These are phyloP conservation scores for Villa cingulata DNA, from an alignment of 2,888 invertebrate genomes.

Conservation along the genomic window DNA sequence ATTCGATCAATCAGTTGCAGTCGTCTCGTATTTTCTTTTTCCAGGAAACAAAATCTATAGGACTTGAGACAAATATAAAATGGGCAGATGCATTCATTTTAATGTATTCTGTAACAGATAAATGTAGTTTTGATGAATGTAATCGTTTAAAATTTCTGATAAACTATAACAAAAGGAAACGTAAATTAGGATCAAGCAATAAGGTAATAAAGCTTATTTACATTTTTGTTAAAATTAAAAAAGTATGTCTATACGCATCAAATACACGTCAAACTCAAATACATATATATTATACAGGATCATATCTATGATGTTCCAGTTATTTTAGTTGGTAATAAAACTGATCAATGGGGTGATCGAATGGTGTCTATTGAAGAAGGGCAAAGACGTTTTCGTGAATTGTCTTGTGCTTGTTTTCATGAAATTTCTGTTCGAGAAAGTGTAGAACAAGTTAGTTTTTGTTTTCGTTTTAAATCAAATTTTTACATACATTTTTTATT, in stretches of 20 bases:
- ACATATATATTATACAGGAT: too few species aligned
- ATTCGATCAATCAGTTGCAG: too few species aligned
- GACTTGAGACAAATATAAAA: slow-evolving; percentile 63
- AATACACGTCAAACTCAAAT: too few species aligned
- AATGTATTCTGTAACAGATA: slow-evolving; percentile 78
- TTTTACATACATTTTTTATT: neutral
- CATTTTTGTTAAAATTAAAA: too few species aligned
- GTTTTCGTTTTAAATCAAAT: neutral
- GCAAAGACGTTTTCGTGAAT: slow-evolving; percentile 57
- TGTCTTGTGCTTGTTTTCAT: slow-evolving; percentile 70
- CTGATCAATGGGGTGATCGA: slow-evolving; percentile 61
- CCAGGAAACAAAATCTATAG: slow-evolving; percentile 53
- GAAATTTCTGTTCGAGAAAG: slow-evolving; percentile 76
- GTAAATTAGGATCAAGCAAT: slow-evolving; percentile 46
- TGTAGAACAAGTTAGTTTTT: slow-evolving; percentile 54
- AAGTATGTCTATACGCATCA: too few species aligned
- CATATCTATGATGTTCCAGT: slow-evolving; percentile 55
- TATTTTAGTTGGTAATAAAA: slow-evolving; percentile 69
- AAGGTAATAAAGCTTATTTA: too few species aligned
- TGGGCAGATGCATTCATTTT: slow-evolving; percentile 83
- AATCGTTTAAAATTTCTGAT: slow-evolving; percentile 69
- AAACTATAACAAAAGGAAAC: slow-evolving; percentile 60
- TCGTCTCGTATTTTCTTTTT: neutral
- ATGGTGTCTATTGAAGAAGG: slow-evolving; percentile 70
- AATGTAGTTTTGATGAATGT: slow-evolving; percentile 78